These are phyloP conservation scores for Copidosoma aretas DNA, from an alignment of 2,888 invertebrate genomes.

Conservation along the genomic window DNA sequence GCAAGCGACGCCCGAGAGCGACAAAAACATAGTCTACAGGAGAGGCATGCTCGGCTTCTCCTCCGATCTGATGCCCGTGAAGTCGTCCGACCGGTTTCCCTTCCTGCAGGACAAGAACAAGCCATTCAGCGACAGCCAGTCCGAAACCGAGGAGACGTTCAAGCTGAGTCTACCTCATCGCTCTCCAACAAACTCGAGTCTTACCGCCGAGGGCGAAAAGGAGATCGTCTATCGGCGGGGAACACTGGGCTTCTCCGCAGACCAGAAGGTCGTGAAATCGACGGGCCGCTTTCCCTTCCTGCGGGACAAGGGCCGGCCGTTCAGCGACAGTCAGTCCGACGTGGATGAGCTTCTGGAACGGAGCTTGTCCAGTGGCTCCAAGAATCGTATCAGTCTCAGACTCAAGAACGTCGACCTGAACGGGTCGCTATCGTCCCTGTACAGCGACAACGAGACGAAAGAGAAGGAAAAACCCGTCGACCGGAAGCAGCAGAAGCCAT, in stretches of 20 bases:
- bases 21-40: constrained; percentile 18
- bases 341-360: neutral
- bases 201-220: too few relatives aligned
- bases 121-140: constrained; percentile 26
- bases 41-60: constrained; percentile 16
- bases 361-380: constrained; percentile 7
- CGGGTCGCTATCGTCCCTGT: constrained; percentile 6
- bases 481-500: neutral
- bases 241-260: too few relatives aligned
- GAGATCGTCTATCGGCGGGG: too few relatives aligned
- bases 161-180: neutral
- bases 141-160: constrained; percentile 6
- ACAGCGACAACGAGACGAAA: neutral
- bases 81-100: constrained; percentile 10
- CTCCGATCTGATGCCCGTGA: neutral
- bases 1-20: neutral
- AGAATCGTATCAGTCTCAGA: constrained; percentile 29
- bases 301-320: too few relatives aligned
- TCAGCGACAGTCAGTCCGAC: constrained; percentile 31
- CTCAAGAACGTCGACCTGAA: constrained; percentile 26
- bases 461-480: neutral
- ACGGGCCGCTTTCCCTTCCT: too few relatives aligned
- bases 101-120: neutral
- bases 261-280: too few relatives aligned
- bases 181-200: too few relatives aligned